These are phyloP conservation scores for Aegotheles bennettii DNA, from an alignment of 2,113 vertebrate species.

Conservation along the genomic window DNA sequence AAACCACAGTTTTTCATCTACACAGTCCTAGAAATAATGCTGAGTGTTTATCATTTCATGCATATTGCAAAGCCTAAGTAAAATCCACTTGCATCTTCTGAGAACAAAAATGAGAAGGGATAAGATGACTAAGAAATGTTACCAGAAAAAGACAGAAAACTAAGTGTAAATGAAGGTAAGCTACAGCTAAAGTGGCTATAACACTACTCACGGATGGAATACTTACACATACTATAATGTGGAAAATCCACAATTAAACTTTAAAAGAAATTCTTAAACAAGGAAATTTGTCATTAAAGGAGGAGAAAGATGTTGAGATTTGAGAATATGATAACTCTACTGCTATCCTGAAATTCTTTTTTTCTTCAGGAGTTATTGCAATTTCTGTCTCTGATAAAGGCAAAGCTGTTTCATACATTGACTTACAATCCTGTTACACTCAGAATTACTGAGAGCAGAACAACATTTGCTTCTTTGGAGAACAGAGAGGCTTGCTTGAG, in stretches of 20 bases:
- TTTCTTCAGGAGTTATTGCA: neutral
- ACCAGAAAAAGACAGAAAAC: constrained; percentile 24
- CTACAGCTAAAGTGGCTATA: constrained; percentile 33
- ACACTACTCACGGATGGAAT: neutral
- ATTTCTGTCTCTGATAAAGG: neutral
- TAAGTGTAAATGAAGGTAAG: constrained; percentile 41
- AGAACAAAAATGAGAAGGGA: constrained; percentile 9
- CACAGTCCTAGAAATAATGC: constrained; percentile 14
- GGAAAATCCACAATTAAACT: constrained; percentile 22
- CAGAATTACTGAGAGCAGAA: neutral
- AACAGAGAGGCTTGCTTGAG: neutral
- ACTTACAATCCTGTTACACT: neutral
- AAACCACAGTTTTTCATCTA: neutral
- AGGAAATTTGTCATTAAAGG: neutral
- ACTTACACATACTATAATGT: neutral
- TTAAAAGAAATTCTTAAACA: neutral
- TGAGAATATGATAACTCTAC: neutral
- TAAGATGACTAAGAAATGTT: neutral
- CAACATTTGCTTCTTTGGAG: neutral
- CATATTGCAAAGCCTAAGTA: constrained; percentile 10
- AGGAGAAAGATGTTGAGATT: neutral
- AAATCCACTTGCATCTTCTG: constrained; percentile 7
- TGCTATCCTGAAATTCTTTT: neutral
- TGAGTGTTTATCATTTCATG: constrained; percentile 1
- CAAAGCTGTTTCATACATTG: neutral